These are phyloP conservation scores for Alviniconcha marisindica DNA, from an alignment of 1,140 invertebrate species.

Conservation along the genomic window DNA sequence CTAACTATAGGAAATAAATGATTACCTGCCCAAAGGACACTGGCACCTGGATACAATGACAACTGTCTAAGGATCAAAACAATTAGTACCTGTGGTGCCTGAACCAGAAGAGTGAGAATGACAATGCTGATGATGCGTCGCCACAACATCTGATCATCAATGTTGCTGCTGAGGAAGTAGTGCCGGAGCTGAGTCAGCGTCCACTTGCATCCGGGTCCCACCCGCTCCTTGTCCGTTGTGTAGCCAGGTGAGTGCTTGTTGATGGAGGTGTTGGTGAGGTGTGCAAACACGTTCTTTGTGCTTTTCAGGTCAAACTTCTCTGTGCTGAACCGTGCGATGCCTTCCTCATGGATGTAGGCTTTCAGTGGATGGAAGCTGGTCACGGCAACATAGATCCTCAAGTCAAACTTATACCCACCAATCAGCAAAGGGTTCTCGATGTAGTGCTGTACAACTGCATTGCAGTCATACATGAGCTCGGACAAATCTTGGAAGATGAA, in stretches of 20 bases:
- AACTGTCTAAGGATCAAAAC: no score
- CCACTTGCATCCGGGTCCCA: slow-evolving; percentile 87
- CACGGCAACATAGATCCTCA: slow-evolving; percentile 77
- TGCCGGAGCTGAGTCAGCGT: slow-evolving; percentile 87
- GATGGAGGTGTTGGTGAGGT: slow-evolving; percentile 91
- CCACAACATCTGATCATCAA: slow-evolving; percentile 88
- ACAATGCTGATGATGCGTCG: slow-evolving; percentile 85
- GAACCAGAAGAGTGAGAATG: slow-evolving; percentile 82
- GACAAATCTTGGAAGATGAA: slow-evolving; percentile 84
- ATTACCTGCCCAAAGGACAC: no score
- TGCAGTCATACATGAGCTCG: slow-evolving; percentile 70
- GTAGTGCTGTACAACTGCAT: slow-evolving; percentile 82
- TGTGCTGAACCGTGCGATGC: slow-evolving; percentile 85
- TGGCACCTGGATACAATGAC: no score
- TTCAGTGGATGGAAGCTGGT: slow-evolving; percentile 74
- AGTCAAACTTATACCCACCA: slow-evolving; percentile 78
- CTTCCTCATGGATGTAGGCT: slow-evolving; percentile 74
- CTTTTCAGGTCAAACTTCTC: slow-evolving; percentile 86
- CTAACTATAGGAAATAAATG: no score
- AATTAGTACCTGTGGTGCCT: slow-evolving; percentile 61
- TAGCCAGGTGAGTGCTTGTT: slow-evolving; percentile 89
- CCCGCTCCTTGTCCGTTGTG: slow-evolving; percentile 86
- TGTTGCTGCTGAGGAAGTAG: slow-evolving; percentile 84
- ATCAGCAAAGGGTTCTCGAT: slow-evolving; percentile 84
- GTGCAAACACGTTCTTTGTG: slow-evolving; percentile 90